These are phyloP conservation scores for Sinocyclocheilus anophthalmus DNA, from an alignment of 2,113 vertebrate genomes.

Conservation along the genomic window DNA sequence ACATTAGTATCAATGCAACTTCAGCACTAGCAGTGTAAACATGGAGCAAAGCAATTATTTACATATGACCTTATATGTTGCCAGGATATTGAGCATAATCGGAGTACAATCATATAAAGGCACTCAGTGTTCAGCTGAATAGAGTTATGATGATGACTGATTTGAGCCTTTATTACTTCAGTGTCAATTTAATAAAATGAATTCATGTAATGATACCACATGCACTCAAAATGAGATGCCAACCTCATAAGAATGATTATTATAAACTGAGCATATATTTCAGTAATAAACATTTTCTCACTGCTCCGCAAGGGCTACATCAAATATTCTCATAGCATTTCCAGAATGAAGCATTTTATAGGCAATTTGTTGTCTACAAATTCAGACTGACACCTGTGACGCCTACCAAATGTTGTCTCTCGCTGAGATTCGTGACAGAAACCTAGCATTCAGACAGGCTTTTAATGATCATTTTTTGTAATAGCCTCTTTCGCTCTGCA, in stretches of 20 bases:
- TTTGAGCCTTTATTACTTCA: background rate
- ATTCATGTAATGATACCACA: background rate
- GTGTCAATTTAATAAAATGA: background rate
- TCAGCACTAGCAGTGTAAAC: background rate
- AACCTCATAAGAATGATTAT: background rate
- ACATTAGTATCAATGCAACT: background rate
- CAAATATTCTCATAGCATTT: background rate
- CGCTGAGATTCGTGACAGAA: background rate
- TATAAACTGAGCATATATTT: too few relatives aligned
- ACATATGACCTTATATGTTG: background rate
- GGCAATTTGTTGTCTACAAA: background rate
- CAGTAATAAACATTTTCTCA: background rate
- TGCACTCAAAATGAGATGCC: too few relatives aligned
- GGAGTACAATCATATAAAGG: background rate
- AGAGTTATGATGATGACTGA: background rate
- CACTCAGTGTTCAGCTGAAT: background rate
- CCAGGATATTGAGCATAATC: background rate
- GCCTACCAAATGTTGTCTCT: background rate
- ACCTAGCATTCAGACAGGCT: background rate
- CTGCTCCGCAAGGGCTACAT: background rate
- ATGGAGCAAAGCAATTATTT: background rate
- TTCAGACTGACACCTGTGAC: background rate
- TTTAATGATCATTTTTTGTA: conserved; percentile 1
- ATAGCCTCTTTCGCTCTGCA: too few relatives aligned
- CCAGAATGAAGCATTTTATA: background rate